Conservation (phyloP, 2,888 invertebrate genomes). For the Erynnis tages region DNA sequence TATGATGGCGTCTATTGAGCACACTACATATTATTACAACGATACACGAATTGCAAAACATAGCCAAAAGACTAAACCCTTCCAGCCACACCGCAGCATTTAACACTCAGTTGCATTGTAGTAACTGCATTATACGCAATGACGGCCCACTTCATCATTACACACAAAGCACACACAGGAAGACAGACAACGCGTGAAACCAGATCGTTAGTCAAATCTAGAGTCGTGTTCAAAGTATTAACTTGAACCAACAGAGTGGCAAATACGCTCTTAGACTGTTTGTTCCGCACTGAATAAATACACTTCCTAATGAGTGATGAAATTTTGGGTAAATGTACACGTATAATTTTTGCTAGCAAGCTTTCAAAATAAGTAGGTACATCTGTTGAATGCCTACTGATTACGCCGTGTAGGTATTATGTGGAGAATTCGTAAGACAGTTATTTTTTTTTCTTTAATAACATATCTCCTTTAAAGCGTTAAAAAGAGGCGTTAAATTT, state of each 20-base stretch:
- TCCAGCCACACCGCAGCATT: conserved; percentile 10
- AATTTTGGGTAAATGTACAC: too few relatives aligned
- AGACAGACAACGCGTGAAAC: conserved; percentile 16
- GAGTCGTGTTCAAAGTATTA: conserved; percentile 21
- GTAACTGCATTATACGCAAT: conserved; percentile 19
- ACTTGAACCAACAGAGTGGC: not conserved
- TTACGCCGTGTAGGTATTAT: too few relatives aligned
- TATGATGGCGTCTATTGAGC: too few relatives aligned
- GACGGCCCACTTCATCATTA: conserved; percentile 22
- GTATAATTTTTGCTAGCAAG: too few relatives aligned
- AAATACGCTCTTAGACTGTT: not conserved
- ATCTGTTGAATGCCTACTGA: too few relatives aligned
- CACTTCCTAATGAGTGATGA: not conserved
- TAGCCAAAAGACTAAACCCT: conserved; percentile 4
- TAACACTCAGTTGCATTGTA: conserved; percentile 20
- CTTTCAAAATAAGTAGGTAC: too few relatives aligned
- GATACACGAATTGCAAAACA: too few relatives aligned
- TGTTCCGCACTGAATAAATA: not conserved
- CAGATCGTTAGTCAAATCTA: conserved; percentile 15
- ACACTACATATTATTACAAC: too few relatives aligned
- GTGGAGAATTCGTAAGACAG: too few relatives aligned
- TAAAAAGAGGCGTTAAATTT: too few relatives aligned
- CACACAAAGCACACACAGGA: conserved; percentile 20
- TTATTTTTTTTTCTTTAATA: too few relatives aligned
- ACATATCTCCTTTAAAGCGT: too few relatives aligned